These are phyloP conservation scores for Griposia aprilina DNA, from an alignment of 2,888 invertebrate genomes.

Conservation along the genomic window DNA sequence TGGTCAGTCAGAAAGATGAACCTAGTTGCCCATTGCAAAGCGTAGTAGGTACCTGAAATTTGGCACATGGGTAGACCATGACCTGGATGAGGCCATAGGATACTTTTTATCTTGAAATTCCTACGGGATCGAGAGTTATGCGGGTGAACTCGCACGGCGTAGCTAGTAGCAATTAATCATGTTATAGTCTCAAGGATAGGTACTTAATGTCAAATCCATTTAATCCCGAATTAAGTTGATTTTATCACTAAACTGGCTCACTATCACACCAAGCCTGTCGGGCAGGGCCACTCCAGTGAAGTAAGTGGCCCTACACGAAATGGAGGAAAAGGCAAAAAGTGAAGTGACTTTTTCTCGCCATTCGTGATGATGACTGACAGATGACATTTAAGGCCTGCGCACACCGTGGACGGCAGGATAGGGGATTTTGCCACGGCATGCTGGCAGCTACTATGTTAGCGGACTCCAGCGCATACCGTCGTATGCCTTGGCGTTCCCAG, in stretches of 20 bases:
- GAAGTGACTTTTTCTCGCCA: too few species aligned
- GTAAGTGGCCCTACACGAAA: too few species aligned
- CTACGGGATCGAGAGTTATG: neutral
- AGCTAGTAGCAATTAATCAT: neutral
- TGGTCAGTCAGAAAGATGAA: too few species aligned
- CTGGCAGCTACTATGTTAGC: neutral
- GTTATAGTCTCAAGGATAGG: too few species aligned
- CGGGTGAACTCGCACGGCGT: neutral
- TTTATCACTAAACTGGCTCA: too few species aligned
- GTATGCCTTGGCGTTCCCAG: neutral
- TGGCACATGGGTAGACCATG: neutral
- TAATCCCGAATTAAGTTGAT: too few species aligned
- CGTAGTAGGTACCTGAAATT: neutral
- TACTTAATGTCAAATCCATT: too few species aligned
- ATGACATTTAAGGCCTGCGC: neutral
- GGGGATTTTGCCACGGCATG: neutral
- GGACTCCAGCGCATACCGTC: neutral
- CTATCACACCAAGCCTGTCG: too few species aligned
- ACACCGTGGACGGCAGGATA: neutral
- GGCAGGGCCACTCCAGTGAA: too few species aligned
- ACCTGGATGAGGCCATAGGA: neutral
- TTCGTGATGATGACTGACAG: too few species aligned
- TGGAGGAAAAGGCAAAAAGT: too few species aligned
- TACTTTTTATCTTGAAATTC: neutral
- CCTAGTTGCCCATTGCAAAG: too few species aligned